phyloP scores from a whole-genome alignment of 2,113 vertebrate genomes.

The Genyomyrus donnyi region DNA sequence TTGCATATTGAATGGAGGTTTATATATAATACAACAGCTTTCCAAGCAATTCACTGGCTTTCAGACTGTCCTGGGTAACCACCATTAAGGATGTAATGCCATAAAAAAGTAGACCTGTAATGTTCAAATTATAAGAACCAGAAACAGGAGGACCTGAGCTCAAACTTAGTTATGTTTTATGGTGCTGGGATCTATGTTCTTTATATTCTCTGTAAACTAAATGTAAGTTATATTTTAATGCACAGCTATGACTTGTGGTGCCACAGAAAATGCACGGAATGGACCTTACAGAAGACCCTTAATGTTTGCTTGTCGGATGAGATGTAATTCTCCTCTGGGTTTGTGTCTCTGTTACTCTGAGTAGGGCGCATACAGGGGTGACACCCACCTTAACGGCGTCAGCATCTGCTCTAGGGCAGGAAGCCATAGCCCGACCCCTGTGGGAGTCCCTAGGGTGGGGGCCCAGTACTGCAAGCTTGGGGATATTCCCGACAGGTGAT shows the following conservation, averaged over 20 bases:
- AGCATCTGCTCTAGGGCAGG: neutral
- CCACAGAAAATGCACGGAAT: neutral
- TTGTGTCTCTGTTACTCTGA: neutral
- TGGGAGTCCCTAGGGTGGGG: neutral
- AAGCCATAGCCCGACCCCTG: neutral
- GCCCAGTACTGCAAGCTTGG: neutral
- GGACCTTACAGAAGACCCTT: neutral
- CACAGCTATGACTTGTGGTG: neutral
- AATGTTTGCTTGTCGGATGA: neutral
- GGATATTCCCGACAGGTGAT: neutral
- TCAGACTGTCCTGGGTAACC: neutral
- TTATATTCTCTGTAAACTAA: neutral
- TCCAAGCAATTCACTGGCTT: neutral
- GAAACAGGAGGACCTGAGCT: neutral
- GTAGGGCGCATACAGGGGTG: neutral
- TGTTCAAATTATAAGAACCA: neutral
- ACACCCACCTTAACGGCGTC: neutral
- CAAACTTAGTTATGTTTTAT: neutral
- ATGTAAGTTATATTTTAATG: neutral
- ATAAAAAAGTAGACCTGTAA: neutral
- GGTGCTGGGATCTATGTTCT: neutral
- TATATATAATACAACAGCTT: conserved; percentile 4
- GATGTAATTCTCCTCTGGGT: neutral
- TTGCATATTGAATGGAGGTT: neutral
- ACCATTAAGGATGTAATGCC: neutral